Base-by-base conservation (phyloP, 2,888 invertebrate species). In the Sesia bembeciformis region DNA sequence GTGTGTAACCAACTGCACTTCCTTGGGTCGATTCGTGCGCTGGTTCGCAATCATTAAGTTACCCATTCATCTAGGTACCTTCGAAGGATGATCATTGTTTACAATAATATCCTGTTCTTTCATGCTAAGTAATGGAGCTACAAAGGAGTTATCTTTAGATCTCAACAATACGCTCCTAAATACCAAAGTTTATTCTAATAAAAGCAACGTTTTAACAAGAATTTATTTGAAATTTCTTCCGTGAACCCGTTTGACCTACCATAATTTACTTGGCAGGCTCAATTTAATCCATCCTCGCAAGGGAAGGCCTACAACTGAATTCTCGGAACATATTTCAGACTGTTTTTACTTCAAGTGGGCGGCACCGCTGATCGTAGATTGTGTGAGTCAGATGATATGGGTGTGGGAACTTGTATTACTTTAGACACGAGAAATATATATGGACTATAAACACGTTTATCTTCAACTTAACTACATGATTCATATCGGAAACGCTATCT, bases 371-470 rank as follows among this genome's bases (percentile, higher is more conserved):
- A 76, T 78, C 70, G 71, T 77, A 75, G 80, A 78, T 81, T 72
- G 75, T 72, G 76, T 82, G 81, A 82, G 70, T 81, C 81, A 83
- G 78, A 76, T 74, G 76, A 76, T 78, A 77, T 70, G 79, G 76
- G 74, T 81, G 81, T 83, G 82, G 78, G 84, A 82, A 84, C 76
- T 74, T 69, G 70, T 70, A 77, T 73, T 70, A 72, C 71, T 70
- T 68, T 56, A 61, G 63, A 70, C 66, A 68, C 60, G 65, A 66
- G 67, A 67, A 64, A 65, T 66, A 68, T 23, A 23, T 65, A 67
- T 67, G 64, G 65, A 65, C 66, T 64, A 68, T 70, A 68, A 70
- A 68, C 68, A 61, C 66, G 68, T 75, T 75, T 78, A 77, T 77
- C 78, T 76, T 60, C 62, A 68, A 67, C 66, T 70, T 76, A 72